These are phyloP conservation scores for Chrosomus eos DNA, from an alignment of 2,797 vertebrate genomes.

Conservation along the genomic window DNA sequence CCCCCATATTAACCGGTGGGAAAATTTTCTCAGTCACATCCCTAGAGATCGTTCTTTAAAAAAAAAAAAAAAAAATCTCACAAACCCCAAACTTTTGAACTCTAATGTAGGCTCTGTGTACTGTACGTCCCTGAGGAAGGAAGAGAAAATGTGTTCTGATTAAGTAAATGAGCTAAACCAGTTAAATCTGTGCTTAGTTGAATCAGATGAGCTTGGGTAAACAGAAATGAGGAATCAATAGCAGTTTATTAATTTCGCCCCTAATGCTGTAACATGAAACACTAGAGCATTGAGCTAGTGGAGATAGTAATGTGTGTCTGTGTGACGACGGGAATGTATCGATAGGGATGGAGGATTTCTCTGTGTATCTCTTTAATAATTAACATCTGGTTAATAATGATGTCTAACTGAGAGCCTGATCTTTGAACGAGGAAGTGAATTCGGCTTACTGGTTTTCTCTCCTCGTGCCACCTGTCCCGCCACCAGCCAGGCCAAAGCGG, in stretches of 20 bases:
- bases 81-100: not conserved
- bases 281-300: not conserved
- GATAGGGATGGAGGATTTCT: conserved; percentile 29
- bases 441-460: conserved; percentile 87
- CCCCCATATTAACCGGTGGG: no score
- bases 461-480: conserved; percentile 89
- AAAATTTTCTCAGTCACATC: no score
- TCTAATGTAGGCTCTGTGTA: not conserved
- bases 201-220: conserved; percentile 31
- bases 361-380: conserved; percentile 70
- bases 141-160: not conserved
- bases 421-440: not conserved
- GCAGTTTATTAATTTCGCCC: not conserved
- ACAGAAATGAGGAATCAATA: conserved; percentile 40
- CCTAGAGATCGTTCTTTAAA: no score
- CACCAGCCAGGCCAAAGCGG: conserved; percentile 91
- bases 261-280: conserved; percentile 35
- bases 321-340: conserved; percentile 19
- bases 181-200: conserved; percentile 27
- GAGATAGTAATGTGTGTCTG: conserved; percentile 7
- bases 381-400: conserved; percentile 55
- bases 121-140: not conserved
- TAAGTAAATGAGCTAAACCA: conserved; percentile 3
- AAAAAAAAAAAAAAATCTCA: not conserved
- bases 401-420: conserved; percentile 37